Evolutionary conservation across 1,140 invertebrate genomes (phyloP).

Genomic region (Eufriesea mexicana): DNA sequence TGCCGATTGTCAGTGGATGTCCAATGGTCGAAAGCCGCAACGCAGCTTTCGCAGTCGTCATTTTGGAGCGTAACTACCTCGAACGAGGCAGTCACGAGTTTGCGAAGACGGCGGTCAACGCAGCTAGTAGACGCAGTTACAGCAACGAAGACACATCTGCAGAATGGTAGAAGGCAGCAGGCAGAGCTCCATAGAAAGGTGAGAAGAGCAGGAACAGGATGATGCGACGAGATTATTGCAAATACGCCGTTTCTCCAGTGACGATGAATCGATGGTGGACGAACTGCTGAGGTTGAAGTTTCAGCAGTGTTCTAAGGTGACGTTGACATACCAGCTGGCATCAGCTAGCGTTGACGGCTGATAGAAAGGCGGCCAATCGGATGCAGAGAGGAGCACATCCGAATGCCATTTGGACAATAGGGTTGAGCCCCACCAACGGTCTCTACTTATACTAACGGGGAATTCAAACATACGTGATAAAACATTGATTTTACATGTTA

Average conservation of each 20-base stretch:
- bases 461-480: constrained; percentile 82
- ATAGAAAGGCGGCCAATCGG: constrained; percentile 81
- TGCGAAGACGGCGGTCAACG: constrained; percentile 7
- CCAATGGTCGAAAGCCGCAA: constrained; percentile 22
- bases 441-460: constrained; percentile 83
- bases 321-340: constrained; percentile 63
- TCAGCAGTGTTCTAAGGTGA: constrained; percentile 61
- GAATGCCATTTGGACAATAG: constrained; percentile 82
- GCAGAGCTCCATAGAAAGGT: constrained; percentile 32
- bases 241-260: constrained; percentile 25
- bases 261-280: constrained; percentile 34
- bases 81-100: constrained; percentile 17
- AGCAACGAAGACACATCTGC: constrained; percentile 28
- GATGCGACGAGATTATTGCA: constrained; percentile 48
- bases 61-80: constrained; percentile 24
- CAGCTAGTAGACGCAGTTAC: constrained; percentile 17
- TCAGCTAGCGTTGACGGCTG: constrained; percentile 72
- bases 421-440: constrained; percentile 81
- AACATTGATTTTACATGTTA: constrained; percentile 69
- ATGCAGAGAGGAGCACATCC: constrained; percentile 80
- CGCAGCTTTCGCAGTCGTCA: constrained; percentile 10
- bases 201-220: constrained; percentile 39
- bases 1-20: neutral
- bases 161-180: constrained; percentile 25
- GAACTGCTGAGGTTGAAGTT: constrained; percentile 63